Base-by-base conservation (phyloP, 2,888 invertebrate genomes). In the Loripinus fragilis region DNA sequence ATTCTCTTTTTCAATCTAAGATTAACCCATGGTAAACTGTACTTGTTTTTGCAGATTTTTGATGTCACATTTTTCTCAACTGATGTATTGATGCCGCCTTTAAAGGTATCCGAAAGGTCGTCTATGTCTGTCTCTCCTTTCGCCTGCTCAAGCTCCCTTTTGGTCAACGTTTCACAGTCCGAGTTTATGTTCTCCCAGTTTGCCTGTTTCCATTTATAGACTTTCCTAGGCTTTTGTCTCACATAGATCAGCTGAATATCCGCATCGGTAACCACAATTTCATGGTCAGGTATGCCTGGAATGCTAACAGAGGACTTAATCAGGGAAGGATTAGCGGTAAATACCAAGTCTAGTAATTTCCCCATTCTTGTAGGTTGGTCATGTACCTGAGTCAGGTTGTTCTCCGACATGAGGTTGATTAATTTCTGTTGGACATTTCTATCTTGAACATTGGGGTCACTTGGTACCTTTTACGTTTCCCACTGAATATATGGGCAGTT, bases 401-500 rank as follows among this genome's bases (percentile, higher is more conserved):
- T 28, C 10, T 42, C 23, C 23, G 17, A 70, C 0, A 28, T 60
- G 17, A 75, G 25, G 38, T 80, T 69, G 15, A 76, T 25, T 17
- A 83, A 33, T 17, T 55, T 23, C 45, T 79, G 71, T 64, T 79
- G 74, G 23, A 77, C 33, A 20, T 76, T 69, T 60, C 42, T 60
- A 48, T 80, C 66, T 74, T 41, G 69, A 10, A 48, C 66, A 2
- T 28, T 28, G 15, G 66, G 66, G n/a, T 35, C 66, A 41, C 38
- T 25, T 12, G 33, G 10, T 33, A 66, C 66, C 23, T 33, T 66
- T 41, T 35, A 23, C 3, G 45, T 64, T 60, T 71, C 50, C 74
- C 75, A 85, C 48, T 70, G 42, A n/a, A 78, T 73, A 38, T 80
- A 48, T 64, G 75, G 80, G 52, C 74, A 80, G 38, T 80, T 83